phyloP scores from a whole-genome alignment of 23 tunicate genomes.

The Trididemnum miniatum region DNA sequence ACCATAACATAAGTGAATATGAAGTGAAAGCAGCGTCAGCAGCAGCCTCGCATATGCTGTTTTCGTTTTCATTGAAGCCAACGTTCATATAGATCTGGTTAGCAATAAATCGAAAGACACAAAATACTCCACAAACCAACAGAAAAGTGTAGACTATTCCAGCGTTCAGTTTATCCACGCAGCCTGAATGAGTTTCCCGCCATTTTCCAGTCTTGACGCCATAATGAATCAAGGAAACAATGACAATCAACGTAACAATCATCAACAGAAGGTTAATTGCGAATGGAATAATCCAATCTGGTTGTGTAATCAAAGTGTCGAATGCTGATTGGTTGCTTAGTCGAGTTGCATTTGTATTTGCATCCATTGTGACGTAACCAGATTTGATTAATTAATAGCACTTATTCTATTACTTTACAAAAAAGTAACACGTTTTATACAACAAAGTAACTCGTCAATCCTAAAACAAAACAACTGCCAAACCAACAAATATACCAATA shows the following conservation, averaged over 20 bases:
- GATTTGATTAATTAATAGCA: too few relatives aligned
- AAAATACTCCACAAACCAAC: constrained; percentile 25
- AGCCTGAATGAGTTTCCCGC: background rate
- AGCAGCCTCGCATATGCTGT: constrained; percentile 38
- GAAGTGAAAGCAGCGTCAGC: constrained; percentile 36
- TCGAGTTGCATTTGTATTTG: too few relatives aligned
- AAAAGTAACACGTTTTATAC: too few relatives aligned
- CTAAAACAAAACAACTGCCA: too few relatives aligned
- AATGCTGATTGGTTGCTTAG: background rate
- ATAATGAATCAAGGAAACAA: constrained; percentile 18
- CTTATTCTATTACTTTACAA: too few relatives aligned
- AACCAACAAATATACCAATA: too few relatives aligned
- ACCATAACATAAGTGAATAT: constrained; percentile 29
- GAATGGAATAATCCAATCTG: constrained; percentile 34
- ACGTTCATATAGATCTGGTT: constrained; percentile 31
- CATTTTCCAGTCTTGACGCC: constrained; percentile 53
- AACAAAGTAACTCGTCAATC: too few relatives aligned
- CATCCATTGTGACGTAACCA: too few relatives aligned
- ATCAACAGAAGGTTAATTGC: constrained; percentile 18
- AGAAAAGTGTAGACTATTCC: constrained; percentile 29
- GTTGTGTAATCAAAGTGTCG: background rate
- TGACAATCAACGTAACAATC: constrained; percentile 8
- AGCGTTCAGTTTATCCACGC: constrained; percentile 14
- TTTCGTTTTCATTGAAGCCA: background rate
- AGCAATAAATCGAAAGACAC: constrained; percentile 25